phyloP scores from a whole-genome alignment of 2,888 invertebrate species.

The Saturnia japonica region DNA sequence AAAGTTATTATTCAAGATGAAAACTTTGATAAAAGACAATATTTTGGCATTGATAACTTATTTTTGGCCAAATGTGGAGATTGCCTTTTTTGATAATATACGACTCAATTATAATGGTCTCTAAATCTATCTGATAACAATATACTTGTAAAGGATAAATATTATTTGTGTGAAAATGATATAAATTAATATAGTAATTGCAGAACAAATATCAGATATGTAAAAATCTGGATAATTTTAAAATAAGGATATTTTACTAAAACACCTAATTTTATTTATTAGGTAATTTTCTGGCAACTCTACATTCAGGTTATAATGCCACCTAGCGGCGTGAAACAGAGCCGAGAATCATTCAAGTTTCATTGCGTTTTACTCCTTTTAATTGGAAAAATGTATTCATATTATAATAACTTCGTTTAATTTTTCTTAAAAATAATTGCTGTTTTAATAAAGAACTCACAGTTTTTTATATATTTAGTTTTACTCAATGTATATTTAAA shows the following conservation, averaged over 20 bases:
- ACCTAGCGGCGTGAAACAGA: slow-evolving; percentile 12
- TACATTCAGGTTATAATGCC: neutral
- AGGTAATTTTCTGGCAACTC: slow-evolving; percentile 14
- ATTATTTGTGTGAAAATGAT: too few relatives aligned
- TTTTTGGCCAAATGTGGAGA: too few relatives aligned
- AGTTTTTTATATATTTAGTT: neutral
- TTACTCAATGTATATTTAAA: fast-evolving
- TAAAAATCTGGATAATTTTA: too few relatives aligned
- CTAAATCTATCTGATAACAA: too few relatives aligned
- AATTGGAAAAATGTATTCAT: neutral
- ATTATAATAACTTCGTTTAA: neutral
- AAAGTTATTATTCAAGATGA: too few relatives aligned
- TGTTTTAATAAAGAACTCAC: neutral
- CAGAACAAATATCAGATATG: too few relatives aligned
- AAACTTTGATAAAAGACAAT: too few relatives aligned
- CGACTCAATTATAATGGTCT: too few relatives aligned
- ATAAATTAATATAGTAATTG: neutral
- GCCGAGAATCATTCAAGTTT: neutral
- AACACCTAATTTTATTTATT: neutral
- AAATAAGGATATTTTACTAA: too few relatives aligned
- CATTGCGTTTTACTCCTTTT: neutral
- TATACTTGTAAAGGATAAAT: too few relatives aligned
- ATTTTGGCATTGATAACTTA: too few relatives aligned
- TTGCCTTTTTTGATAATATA: too few relatives aligned
- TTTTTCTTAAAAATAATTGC: neutral